Conservation (phyloP, 2,797 vertebrate genomes). For the Aldrovandia affinis region DNA sequence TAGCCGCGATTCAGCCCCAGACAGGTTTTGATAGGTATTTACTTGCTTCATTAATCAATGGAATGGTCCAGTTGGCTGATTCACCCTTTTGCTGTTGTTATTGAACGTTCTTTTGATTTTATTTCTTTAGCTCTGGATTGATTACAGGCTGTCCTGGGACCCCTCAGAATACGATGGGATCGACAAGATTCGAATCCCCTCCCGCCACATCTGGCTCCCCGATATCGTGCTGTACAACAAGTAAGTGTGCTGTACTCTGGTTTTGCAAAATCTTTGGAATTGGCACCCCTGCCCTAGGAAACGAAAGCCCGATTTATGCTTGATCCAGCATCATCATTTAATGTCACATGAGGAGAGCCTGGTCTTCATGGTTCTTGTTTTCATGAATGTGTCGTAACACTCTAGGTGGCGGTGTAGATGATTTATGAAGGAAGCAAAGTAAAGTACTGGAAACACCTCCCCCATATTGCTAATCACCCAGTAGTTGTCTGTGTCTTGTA, state of each 20-base stretch:
- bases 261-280: too few relatives aligned
- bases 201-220: constrained; percentile 78
- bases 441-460: too few relatives aligned
- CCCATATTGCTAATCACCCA: too few relatives aligned
- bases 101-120: background rate
- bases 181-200: constrained; percentile 73
- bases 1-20: background rate
- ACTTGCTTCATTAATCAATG: background rate
- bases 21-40: background rate
- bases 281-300: too few relatives aligned
- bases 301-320: too few relatives aligned
- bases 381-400: too few relatives aligned
- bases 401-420: too few relatives aligned
- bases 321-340: too few relatives aligned
- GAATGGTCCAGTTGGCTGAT: background rate
- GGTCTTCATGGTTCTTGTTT: too few relatives aligned
- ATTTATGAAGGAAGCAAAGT: too few relatives aligned
- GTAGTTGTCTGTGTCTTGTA: too few relatives aligned
- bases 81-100: background rate
- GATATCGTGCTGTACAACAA: constrained; percentile 84
- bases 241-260: constrained; percentile 63
- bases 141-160: constrained; percentile 80
- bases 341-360: too few relatives aligned
- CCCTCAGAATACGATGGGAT: constrained; percentile 78
- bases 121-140: constrained; percentile 75